These are phyloP conservation scores for Sebastes wilsoni DNA, from an alignment of 2,797 vertebrate species.

Conservation along the genomic window DNA sequence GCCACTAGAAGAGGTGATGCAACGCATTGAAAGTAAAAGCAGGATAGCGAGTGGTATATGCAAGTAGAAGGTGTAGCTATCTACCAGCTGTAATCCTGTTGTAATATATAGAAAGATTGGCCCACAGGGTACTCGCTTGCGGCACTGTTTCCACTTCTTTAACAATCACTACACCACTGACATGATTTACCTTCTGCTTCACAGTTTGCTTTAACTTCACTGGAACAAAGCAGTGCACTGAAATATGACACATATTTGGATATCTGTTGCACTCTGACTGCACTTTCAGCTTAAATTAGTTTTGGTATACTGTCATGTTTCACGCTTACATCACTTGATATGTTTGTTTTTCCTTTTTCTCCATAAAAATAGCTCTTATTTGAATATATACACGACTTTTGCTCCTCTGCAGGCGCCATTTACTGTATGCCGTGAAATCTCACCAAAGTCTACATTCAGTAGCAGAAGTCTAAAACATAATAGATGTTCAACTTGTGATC, in stretches of 20 bases:
- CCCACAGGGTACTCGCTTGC: background rate
- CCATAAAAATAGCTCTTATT: background rate
- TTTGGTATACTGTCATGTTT: background rate
- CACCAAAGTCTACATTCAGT: background rate
- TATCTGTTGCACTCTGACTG: background rate
- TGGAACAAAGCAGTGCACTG: background rate
- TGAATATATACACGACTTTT: background rate
- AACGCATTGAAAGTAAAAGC: slow-evolving; percentile 34
- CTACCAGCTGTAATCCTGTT: slow-evolving; percentile 39
- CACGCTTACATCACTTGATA: background rate
- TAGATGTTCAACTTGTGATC: background rate
- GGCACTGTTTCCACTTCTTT: slow-evolving; percentile 14
- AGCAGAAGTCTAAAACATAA: background rate
- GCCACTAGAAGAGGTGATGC: slow-evolving; percentile 30
- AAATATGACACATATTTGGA: background rate
- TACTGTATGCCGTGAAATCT: background rate
- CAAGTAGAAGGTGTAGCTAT: background rate
- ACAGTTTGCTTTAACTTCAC: slow-evolving; percentile 6
- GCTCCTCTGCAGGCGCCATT: background rate
- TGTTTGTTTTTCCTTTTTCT: background rate
- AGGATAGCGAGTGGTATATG: background rate
- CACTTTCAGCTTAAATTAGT: background rate
- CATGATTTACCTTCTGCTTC: slow-evolving; percentile 3
- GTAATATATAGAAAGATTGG: slow-evolving; percentile 27
- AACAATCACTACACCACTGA: background rate